Base-by-base conservation (phyloP, 2,888 invertebrate genomes). In the Agrotis puta region DNA sequence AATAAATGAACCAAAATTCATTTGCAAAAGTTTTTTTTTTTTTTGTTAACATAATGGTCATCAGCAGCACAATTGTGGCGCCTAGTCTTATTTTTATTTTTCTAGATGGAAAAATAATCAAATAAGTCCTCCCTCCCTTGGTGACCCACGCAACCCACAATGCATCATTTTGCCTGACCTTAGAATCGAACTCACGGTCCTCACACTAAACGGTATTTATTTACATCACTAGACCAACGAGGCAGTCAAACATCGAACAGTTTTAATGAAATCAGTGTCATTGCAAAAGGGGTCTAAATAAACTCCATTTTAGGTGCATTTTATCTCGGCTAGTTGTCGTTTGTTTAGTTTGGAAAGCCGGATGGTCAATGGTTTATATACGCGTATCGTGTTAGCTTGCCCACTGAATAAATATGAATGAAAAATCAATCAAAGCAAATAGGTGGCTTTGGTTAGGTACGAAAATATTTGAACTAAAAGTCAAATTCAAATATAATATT, bases 251-350 rank as follows among this genome's bases (percentile, higher is more conserved):
- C 4, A 27, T 27, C 4, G 27, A 27, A 4, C 0, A 27, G 27
- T 27, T 27, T 27, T 27, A 27, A 27, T 27, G 27, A 27, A 27
- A 27, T 27, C 27, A 27, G 3, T 47, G 22, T 33, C 27, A 20
- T 3, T 18, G 27, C 13, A 50, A 62, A 20, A 50, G 13, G 33
- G 62, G 20, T 18, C 20, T 13, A 50, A 62, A 50, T 16, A 33
- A 20, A 20, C 33, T 51, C 51, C 11, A 62, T 62, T 50, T 33
- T 20, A 33, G 27, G 13, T 33, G 11, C 20, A 62, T 62, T 62
- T 33, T 51, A 33, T 20, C 27, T 20, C 33, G 13, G 33, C 20
- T 16, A 2, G 27, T 2, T 33, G 13, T 62, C 11, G 27, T 48
- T 20, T 48, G 11, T 50, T 62, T 51, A 16, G 18, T 33, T 62